Base-by-base conservation (phyloP, 2,888 invertebrate species). In the Siphlonurus alternatus region DNA sequence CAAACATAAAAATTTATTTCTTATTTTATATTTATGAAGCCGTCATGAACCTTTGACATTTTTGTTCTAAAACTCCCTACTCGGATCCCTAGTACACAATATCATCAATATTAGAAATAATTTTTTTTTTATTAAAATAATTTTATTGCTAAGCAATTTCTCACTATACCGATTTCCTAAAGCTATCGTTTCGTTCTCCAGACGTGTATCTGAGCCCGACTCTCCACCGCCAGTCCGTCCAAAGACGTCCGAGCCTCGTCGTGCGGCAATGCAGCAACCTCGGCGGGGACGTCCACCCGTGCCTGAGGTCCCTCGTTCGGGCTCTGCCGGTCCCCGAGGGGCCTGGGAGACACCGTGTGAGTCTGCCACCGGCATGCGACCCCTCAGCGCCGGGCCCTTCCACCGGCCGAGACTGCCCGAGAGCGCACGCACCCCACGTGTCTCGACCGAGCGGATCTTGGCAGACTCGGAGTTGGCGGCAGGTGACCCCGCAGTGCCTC, bases 401-500 rank as follows among this genome's bases (percentile, higher is more conserved):
- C 82, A 83, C 66, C 75, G 79, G 23, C 65, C 62, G 66, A 66
- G 18, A 67, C 67, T 3, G 65, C 67, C 25, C 70, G 71, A 62
- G 70, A 71, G 18, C 70, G 71, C n/a, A 68, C 72, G 5, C 70
- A 71, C 3, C 67, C 79, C 79, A 64, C 76, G 74, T 68, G 71
- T 79, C 19, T 78, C 80, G 68, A 76, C 78, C 0, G 76, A 76
- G 22, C 77, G 84, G 22, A 77, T 86, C 54, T 71, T 81, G 23
- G 77, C 82, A 0, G 82, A 83, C 67, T 81, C 81, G 2, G 77
- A 77, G n/a, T 77, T 86, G 60, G 73, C 77, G 1, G 77, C 80
- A 0, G 80, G 81, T 62, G 86, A 90, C 74, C 88, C 91, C 0
- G 90, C 91, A 0, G 82, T 89, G 18, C 90, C 91, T 0, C 79